Evolutionary conservation across 2,797 vertebrate species (phyloP).

Genomic region (Carapus acus): DNA sequence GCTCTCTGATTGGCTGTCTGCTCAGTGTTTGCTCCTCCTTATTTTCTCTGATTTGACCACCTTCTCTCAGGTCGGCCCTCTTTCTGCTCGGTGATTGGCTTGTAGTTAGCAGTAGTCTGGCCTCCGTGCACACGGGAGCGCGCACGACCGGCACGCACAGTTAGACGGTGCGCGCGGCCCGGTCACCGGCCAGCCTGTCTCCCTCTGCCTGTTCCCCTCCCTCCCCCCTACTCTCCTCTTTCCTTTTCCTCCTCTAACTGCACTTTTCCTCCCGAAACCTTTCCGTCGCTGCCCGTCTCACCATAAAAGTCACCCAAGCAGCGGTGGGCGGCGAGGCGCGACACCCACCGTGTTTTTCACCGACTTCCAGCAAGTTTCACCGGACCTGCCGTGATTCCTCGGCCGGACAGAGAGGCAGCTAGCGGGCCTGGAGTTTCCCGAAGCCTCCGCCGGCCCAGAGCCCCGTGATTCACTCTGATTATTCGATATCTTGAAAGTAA

Average conservation of each 20-base stretch:
- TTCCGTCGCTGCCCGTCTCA: slow-evolving; percentile 2
- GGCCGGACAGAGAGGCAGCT: slow-evolving; percentile 15
- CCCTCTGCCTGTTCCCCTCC: slow-evolving; percentile 17
- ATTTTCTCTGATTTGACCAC: too few relatives aligned
- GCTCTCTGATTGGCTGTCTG: slow-evolving; percentile 15
- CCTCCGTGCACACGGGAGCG: slow-evolving; percentile 39
- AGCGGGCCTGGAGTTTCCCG: slow-evolving; percentile 20
- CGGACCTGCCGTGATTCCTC: slow-evolving; percentile 43
- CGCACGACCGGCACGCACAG: slow-evolving; percentile 39
- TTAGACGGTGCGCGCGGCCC: slow-evolving; percentile 58
- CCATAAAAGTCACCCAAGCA: neutral
- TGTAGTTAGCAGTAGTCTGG: neutral
- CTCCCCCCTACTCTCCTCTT: slow-evolving; percentile 4
- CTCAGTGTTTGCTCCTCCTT: too few relatives aligned
- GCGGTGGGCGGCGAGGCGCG: slow-evolving; percentile 1
- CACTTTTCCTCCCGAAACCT: slow-evolving; percentile 16
- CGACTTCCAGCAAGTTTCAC: slow-evolving; percentile 8
- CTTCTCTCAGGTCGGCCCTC: too few relatives aligned
- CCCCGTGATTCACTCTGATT: neutral
- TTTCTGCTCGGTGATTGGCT: slow-evolving; percentile 15
- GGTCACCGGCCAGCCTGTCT: slow-evolving; percentile 55
- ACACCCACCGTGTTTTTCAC: slow-evolving; percentile 20
- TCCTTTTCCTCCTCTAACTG: slow-evolving; percentile 11
- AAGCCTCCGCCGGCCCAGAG: slow-evolving; percentile 7
- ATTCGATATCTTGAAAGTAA: slow-evolving; percentile 10